Evolutionary conservation across 1,140 invertebrate species (phyloP), one percentile per base, ranked within the genome.

Genomic region (Heliconius hewitsoni): DNA sequence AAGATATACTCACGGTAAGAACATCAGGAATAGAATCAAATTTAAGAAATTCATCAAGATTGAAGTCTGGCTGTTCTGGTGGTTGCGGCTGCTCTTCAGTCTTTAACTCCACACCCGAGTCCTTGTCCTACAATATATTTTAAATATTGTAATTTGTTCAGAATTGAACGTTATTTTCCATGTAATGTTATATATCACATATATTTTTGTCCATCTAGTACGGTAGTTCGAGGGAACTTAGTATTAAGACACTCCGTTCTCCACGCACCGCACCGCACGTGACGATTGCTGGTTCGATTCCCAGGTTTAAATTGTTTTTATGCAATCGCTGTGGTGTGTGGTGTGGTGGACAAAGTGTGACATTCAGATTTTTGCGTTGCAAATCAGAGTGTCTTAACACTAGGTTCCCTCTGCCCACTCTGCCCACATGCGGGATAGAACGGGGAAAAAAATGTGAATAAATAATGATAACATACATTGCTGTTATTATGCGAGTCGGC

Each of bases 1-100:
- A 46, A 37, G 18, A 52, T 52, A 52, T 19, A 90, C 89, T 95
- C 84, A 96, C 96, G 6, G 96, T 96, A 30, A 96, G 91, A 46
- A 97, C 91, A 8, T 96, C 96, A 76, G 96, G 95, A 79, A 97
- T 96, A 81, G 95, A 95, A 80, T 97, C 96, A 78, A 96, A 95
- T 83, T 97, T 96, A 76, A 97, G 95, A 85, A 97, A 96, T 71
- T 97, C 96, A 84, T 97, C 96, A 55, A 97, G 95, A 89, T 97
- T 97, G 92, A 97, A 97, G 71, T 96, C 95, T 3, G 87, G 86
- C 74, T 91, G 86, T 4, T 91, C 88, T 72, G 86, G 85, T 81
- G 82, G 85, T 72, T 77, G 77, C 71, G 75, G 55, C 66, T 77
- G 75, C 76, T 93, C 90, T 52, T 90, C 86, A 27, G 83, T 73